Conservation (phyloP, 2,113 vertebrate genomes). For the Hippopotamus amphibius region DNA sequence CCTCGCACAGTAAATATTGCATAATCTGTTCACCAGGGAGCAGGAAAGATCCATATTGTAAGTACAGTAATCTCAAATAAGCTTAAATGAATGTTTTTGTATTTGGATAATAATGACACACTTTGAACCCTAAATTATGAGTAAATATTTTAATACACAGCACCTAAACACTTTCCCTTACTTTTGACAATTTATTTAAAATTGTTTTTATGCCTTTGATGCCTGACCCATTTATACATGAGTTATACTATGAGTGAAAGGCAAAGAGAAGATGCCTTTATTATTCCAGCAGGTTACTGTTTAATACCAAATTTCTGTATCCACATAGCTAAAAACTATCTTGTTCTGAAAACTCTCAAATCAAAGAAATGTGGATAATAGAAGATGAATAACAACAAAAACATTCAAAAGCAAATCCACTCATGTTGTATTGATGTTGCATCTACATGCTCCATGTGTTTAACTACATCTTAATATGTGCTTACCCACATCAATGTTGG, state of each 20-base stretch:
- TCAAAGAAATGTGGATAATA: slow-evolving; percentile 48
- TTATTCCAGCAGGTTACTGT: neutral
- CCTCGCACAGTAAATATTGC: slow-evolving; percentile 70
- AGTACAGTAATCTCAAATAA: slow-evolving; percentile 65
- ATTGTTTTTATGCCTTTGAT: slow-evolving; percentile 63
- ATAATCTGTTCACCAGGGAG: slow-evolving; percentile 50
- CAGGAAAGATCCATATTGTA: slow-evolving; percentile 69
- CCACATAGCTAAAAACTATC: slow-evolving; percentile 28
- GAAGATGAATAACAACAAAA: slow-evolving; percentile 39
- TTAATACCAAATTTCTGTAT: slow-evolving; percentile 33
- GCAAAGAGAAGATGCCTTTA: slow-evolving; percentile 12
- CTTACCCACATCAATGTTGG: slow-evolving; percentile 40
- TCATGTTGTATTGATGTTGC: neutral
- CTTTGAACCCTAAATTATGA: slow-evolving; percentile 69
- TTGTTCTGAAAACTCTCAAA: slow-evolving; percentile 56
- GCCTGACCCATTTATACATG: slow-evolving; percentile 16
- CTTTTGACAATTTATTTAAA: slow-evolving; percentile 65
- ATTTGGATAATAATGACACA: slow-evolving; percentile 60
- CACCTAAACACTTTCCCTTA: slow-evolving; percentile 60
- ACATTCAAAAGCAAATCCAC: slow-evolving; percentile 34
- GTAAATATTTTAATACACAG: slow-evolving; percentile 69
- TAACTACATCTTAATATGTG: slow-evolving; percentile 55
- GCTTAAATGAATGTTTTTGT: slow-evolving; percentile 65
- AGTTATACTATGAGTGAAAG: slow-evolving; percentile 25
- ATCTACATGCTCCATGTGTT: neutral